Conservation (phyloP, 2,888 invertebrate genomes). For the Noctua janthina region DNA sequence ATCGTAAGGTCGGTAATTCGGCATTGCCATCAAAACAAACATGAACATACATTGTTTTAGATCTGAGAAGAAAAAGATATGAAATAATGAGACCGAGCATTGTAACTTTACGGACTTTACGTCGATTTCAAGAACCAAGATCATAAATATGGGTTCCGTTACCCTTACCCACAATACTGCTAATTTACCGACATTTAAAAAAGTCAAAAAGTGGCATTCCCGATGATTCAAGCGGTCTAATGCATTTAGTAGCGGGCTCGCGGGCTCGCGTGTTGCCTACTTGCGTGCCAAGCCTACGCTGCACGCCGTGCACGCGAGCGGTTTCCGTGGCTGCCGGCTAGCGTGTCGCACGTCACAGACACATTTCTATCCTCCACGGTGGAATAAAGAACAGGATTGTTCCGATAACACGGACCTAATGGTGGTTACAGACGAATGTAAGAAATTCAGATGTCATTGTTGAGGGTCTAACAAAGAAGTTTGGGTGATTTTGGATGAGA, state of each 20-base stretch:
- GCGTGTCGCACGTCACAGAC: conserved; percentile 78
- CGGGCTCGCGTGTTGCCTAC: conserved; percentile 59
- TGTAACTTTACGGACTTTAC: no score
- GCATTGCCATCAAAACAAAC: conserved; percentile 3
- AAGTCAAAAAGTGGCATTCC: conserved; percentile 56
- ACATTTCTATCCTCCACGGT: conserved; percentile 74
- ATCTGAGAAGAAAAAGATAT: neutral
- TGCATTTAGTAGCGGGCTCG: conserved; percentile 53
- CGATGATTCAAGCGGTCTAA: conserved; percentile 56
- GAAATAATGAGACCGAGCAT: no score
- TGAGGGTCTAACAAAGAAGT: neutral
- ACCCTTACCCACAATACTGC: conserved; percentile 12
- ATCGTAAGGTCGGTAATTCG: neutral
- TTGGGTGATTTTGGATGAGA: conserved; percentile 3
- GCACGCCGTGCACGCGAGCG: conserved; percentile 63
- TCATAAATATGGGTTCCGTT: neutral
- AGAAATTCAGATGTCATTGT: conserved; percentile 7
- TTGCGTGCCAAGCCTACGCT: conserved; percentile 62
- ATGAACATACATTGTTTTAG: neutral
- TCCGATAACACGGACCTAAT: conserved; percentile 63
- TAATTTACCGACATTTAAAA: conserved; percentile 3
- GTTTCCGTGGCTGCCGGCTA: conserved; percentile 69
- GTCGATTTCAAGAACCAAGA: conserved; percentile 1
- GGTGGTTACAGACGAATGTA: conserved; percentile 49
- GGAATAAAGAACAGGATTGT: conserved; percentile 65